These are phyloP conservation scores for Fundulus diaphanus DNA, from an alignment of 2,797 vertebrate genomes.

Conservation along the genomic window DNA sequence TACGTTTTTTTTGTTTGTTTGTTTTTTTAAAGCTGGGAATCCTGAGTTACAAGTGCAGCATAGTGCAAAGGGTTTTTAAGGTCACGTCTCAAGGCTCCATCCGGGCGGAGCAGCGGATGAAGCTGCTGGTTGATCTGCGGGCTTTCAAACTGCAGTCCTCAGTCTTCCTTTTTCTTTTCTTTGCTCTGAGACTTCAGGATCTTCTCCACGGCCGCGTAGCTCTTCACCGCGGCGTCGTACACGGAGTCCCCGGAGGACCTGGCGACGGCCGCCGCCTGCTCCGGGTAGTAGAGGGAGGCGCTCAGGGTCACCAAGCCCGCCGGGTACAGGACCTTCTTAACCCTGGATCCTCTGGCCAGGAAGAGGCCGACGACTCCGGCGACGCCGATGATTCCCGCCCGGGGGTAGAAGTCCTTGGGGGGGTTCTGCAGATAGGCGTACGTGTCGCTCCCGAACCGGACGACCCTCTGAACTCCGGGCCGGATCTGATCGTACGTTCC, in stretches of 20 bases:
- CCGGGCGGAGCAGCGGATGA: neutral
- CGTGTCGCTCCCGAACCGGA: slow-evolving; percentile 82
- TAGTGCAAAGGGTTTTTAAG: slow-evolving; percentile 67
- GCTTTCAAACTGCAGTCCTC: neutral
- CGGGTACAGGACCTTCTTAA: slow-evolving; percentile 91
- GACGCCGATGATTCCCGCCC: slow-evolving; percentile 90
- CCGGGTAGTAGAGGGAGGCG: slow-evolving; percentile 92
- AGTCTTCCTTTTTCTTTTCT: slow-evolving; percentile 19
- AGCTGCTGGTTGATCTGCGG: slow-evolving; percentile 13
- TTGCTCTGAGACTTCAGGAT: slow-evolving; percentile 75
- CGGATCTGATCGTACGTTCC: slow-evolving; percentile 77
- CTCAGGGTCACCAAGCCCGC: slow-evolving; percentile 83
- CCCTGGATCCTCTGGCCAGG: slow-evolving; percentile 89
- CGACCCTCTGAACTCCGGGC: slow-evolving; percentile 83
- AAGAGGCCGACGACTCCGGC: slow-evolving; percentile 90
- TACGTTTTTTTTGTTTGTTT: no score
- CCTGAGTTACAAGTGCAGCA: slow-evolving; percentile 55
- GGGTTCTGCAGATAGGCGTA: slow-evolving; percentile 86
- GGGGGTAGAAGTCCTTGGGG: slow-evolving; percentile 92
- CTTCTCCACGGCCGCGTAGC: slow-evolving; percentile 87
- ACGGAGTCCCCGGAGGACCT: slow-evolving; percentile 82
- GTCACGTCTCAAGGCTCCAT: slow-evolving; percentile 8
- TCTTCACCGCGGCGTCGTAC: slow-evolving; percentile 88
- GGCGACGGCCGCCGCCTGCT: slow-evolving; percentile 78
- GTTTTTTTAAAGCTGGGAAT: slow-evolving; percentile 31